Conservation (phyloP, 2,797 vertebrate species). For the Anableps anableps region DNA sequence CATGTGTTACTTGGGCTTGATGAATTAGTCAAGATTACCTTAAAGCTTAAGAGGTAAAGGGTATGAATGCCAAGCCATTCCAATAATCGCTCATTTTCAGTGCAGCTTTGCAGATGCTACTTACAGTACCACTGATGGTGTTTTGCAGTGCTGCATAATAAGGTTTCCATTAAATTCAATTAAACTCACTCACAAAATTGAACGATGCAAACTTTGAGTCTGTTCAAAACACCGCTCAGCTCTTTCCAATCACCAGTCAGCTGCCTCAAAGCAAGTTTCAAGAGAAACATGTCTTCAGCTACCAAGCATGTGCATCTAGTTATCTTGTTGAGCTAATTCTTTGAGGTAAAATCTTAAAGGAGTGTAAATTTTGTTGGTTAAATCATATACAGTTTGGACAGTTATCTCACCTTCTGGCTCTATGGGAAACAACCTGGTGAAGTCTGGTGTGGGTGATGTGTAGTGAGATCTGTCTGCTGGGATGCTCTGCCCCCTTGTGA, state of each 20-base stretch:
- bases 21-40: constrained; percentile 44
- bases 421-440: neutral
- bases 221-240: constrained; percentile 23
- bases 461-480: constrained; percentile 6
- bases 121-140: neutral
- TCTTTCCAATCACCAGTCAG: constrained; percentile 49
- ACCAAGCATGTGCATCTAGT: constrained; percentile 31
- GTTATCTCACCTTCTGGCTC: constrained; percentile 18
- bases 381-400: neutral
- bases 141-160: constrained; percentile 14
- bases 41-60: constrained; percentile 16
- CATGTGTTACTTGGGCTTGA: constrained; percentile 41
- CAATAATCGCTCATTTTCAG: constrained; percentile 23
- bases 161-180: constrained; percentile 23
- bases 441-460: constrained; percentile 15
- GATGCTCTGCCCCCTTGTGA: constrained; percentile 71
- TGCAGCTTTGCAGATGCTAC: constrained; percentile 1
- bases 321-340: constrained; percentile 24
- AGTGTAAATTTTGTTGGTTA: neutral
- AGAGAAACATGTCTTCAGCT: neutral
- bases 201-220: constrained; percentile 7
- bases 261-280: constrained; percentile 10
- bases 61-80: constrained; percentile 14
- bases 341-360: neutral
- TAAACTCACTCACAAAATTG: constrained; percentile 22